These are phyloP conservation scores for Cephalopholis sonnerati DNA, from an alignment of 2,113 vertebrate genomes.

Conservation along the genomic window DNA sequence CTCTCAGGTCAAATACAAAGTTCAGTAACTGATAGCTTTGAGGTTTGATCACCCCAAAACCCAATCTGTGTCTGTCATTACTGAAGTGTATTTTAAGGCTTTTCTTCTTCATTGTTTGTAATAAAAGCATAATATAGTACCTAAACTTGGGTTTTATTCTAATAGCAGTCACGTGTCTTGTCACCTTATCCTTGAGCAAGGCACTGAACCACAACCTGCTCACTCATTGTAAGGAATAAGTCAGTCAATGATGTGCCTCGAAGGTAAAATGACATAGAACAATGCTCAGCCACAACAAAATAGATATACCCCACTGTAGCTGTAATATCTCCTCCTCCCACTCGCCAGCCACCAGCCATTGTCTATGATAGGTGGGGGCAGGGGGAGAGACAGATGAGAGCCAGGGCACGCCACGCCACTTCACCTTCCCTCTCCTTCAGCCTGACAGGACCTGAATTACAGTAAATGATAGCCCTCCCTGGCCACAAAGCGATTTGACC, in stretches of 20 bases:
- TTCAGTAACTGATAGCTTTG: background rate
- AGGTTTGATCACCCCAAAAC: background rate
- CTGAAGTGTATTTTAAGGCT: background rate
- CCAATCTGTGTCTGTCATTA: background rate
- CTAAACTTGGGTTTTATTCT: background rate
- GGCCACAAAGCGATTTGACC: constrained; percentile 92
- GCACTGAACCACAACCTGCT: constrained; percentile 14
- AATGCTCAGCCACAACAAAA: constrained; percentile 33
- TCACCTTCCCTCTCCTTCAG: constrained; percentile 93
- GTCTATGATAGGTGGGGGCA: constrained; percentile 78
- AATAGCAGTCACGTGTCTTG: background rate
- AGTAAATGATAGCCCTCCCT: constrained; percentile 91
- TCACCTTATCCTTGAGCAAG: constrained; percentile 28
- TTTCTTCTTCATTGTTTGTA: background rate
- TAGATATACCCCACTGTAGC: constrained; percentile 24
- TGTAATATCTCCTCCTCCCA: constrained; percentile 59
- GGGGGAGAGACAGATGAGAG: constrained; percentile 86
- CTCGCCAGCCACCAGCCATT: constrained; percentile 51
- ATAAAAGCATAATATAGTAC: background rate
- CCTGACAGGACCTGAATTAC: constrained; percentile 89
- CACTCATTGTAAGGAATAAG: background rate
- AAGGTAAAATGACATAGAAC: constrained; percentile 43
- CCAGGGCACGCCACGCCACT: constrained; percentile 83
- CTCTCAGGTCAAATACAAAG: background rate
- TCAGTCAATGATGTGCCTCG: constrained; percentile 10